Evolutionary conservation across 2,888 invertebrate genomes (phyloP).

Genomic region (Itoplectis maculator): DNA sequence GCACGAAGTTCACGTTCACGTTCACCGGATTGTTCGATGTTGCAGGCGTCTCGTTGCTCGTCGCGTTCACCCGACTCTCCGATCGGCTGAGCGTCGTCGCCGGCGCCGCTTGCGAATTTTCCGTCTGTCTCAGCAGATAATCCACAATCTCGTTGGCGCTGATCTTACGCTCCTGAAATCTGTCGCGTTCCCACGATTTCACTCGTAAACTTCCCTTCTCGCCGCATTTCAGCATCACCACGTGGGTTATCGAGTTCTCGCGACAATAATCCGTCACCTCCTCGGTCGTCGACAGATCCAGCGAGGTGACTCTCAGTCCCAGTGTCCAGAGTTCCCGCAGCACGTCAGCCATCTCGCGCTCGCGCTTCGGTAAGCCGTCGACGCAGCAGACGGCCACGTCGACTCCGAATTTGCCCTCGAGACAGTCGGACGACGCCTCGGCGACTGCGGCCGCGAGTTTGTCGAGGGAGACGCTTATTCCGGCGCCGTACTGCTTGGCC

Average conservation of each 20-base stretch:
- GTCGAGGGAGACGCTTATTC: conserved; percentile 94
- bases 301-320: conserved; percentile 88
- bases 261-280: conserved; percentile 86
- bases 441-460: conserved; percentile 89
- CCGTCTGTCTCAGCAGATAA: conserved; percentile 88
- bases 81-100: conserved; percentile 82
- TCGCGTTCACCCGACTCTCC: conserved; percentile 78
- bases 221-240: conserved; percentile 88
- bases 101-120: conserved; percentile 76
- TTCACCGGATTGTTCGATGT: conserved; percentile 76
- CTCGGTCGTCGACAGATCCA: conserved; percentile 87
- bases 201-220: conserved; percentile 87
- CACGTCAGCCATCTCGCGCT: conserved; percentile 86
- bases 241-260: conserved; percentile 85
- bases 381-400: conserved; percentile 90
- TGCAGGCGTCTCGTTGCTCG: conserved; percentile 71
- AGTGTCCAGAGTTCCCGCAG: conserved; percentile 90
- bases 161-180: conserved; percentile 89
- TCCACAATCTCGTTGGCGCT: conserved; percentile 88
- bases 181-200: conserved; percentile 88
- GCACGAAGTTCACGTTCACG: conserved; percentile 79
- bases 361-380: conserved; percentile 86
- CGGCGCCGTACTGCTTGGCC: conserved; percentile 88
- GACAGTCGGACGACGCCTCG: conserved; percentile 83
- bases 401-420: conserved; percentile 85